Percentiles rank a stretch among this genome's conserved stretches.
Conservation (phyloP, 2,113 vertebrate genomes). For the Salvelinus alpinus region DNA sequence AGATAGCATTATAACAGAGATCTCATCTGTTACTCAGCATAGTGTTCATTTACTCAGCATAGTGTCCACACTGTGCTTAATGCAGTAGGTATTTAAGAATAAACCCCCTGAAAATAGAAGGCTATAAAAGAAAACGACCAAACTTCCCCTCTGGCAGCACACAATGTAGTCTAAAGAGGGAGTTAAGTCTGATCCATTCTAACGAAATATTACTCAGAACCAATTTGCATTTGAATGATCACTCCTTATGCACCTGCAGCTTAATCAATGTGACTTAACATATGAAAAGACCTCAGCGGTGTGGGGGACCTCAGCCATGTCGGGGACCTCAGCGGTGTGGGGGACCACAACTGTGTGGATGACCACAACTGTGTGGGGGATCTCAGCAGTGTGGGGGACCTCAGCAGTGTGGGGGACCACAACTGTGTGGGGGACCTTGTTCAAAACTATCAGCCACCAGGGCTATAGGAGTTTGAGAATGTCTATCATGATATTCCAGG, state of each 20-base stretch:
- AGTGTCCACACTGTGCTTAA: not conserved
- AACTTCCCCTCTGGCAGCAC: not conserved
- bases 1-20: too few relatives aligned
- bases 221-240: conserved; percentile 3
- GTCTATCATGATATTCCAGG: conserved; percentile 2
- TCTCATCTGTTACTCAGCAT: not conserved
- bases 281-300: not conserved
- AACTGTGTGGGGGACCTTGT: not conserved
- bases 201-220: not conserved
- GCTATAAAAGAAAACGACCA: conserved; percentile 9
- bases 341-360: too few relatives aligned
- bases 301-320: too few relatives aligned
- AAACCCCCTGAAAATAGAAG: not conserved
- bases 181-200: not conserved
- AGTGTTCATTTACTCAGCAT: not conserved
- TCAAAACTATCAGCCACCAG: not conserved
- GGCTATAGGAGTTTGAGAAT: not conserved
- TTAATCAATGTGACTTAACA: not conserved
- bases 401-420: too few relatives aligned
- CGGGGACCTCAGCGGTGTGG: too few relatives aligned
- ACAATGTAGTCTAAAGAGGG: not conserved
- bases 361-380: too few relatives aligned
- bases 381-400: too few relatives aligned
- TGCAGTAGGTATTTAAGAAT: conserved; percentile 5
- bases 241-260: not conserved